Evolutionary conservation across 2,797 vertebrate species (phyloP).

Genomic region (Malurus splendens): DNA sequence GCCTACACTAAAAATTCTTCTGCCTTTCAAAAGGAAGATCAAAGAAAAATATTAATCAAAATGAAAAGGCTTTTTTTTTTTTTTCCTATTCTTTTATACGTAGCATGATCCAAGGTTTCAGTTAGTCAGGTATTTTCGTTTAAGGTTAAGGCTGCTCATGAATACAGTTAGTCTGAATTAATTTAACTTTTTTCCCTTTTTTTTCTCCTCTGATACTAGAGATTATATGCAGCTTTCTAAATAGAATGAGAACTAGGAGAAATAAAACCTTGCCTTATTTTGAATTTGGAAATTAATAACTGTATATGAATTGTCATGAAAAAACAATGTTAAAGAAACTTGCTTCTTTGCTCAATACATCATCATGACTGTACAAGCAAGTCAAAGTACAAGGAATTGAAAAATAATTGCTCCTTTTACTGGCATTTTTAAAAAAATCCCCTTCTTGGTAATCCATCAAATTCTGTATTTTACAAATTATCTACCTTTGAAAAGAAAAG

Average conservation of each 20-base stretch:
- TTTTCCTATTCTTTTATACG: neutral
- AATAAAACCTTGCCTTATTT: neutral
- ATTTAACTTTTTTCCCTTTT: neutral
- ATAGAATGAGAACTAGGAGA: neutral
- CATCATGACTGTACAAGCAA: neutral
- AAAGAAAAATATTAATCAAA: conserved; percentile 28
- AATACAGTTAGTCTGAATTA: neutral
- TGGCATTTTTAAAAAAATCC: neutral
- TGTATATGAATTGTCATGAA: neutral
- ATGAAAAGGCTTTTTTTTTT: neutral
- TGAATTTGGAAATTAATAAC: neutral
- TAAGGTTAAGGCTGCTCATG: neutral
- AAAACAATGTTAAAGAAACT: neutral
- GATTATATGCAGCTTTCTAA: neutral
- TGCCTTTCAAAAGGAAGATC: conserved; percentile 6
- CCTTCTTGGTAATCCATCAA: neutral
- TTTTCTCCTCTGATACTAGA: neutral
- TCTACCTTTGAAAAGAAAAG: neutral
- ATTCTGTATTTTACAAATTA: neutral
- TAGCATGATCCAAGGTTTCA: neutral
- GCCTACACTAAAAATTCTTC: neutral
- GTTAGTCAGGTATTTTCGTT: neutral
- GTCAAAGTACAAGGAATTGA: neutral
- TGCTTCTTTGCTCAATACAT: neutral
- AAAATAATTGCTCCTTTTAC: neutral